Conservation (phyloP, 2,113 vertebrate species). For the Paedocypris sp. region DNA sequence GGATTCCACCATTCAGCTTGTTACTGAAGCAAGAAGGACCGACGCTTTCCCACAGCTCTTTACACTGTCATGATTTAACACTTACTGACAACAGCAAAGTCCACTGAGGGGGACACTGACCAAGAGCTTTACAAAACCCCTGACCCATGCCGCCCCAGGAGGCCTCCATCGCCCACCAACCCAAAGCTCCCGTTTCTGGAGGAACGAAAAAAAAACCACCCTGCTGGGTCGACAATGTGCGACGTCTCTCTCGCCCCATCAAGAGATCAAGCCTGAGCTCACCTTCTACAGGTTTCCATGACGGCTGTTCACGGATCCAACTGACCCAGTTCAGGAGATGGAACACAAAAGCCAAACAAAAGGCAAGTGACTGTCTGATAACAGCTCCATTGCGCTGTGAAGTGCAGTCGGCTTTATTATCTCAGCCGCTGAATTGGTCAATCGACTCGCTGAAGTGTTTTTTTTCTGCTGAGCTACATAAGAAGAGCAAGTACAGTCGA, state of each 20-base stretch:
- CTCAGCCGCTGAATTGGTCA: slow-evolving; percentile 37
- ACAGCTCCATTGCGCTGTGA: not conserved
- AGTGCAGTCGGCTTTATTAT: slow-evolving; percentile 38
- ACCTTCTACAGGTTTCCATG: slow-evolving; percentile 23
- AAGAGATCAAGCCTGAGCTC: slow-evolving; percentile 17
- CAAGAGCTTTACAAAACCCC: slow-evolving; percentile 34
- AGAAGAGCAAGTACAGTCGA: not conserved
- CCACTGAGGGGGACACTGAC: slow-evolving; percentile 27
- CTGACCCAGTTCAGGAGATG: slow-evolving; percentile 45
- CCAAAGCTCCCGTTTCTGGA: not conserved
- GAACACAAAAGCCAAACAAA: slow-evolving; percentile 19
- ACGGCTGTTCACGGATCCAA: slow-evolving; percentile 37
- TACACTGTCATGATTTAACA: slow-evolving; percentile 21
- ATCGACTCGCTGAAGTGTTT: slow-evolving; percentile 39
- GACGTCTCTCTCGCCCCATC: slow-evolving; percentile 1
- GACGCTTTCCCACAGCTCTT: slow-evolving; percentile 15
- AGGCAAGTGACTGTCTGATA: slow-evolving; percentile 23
- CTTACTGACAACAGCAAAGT: slow-evolving; percentile 27
- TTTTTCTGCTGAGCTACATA: slow-evolving; percentile 41
- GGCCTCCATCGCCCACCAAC: not conserved
- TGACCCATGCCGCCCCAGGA: slow-evolving; percentile 28
- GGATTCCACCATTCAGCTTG: not conserved
- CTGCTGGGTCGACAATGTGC: slow-evolving; percentile 20
- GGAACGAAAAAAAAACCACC: slow-evolving; percentile 32
- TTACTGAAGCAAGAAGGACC: slow-evolving; percentile 6